phyloP scores from a whole-genome alignment of 2,113 vertebrate species.

The Daboia siamensis region DNA sequence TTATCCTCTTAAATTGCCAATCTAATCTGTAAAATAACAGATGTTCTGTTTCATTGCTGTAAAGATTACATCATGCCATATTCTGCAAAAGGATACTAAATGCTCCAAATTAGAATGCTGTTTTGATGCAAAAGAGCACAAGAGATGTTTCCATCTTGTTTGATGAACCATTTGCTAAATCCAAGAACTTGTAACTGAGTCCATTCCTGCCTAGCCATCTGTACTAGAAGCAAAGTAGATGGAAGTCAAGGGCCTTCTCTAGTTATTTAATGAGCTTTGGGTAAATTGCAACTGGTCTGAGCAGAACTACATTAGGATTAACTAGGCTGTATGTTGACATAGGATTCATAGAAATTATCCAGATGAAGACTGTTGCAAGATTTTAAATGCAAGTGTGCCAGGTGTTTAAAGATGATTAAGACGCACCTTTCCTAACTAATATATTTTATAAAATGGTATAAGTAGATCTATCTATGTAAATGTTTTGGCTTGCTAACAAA shows the following conservation, averaged over 20 bases:
- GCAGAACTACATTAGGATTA: rapidly evolving
- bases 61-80: rapidly evolving
- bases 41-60: background rate
- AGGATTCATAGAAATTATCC: background rate
- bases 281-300: background rate
- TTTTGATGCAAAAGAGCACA: background rate
- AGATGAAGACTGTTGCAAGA: rapidly evolving
- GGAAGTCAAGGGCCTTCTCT: background rate
- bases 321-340: background rate
- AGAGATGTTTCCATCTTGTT: background rate
- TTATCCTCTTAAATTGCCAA: background rate
- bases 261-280: background rate
- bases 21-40: background rate
- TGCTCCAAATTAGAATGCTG: background rate
- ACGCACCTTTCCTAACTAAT: background rate
- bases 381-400: background rate
- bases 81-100: background rate
- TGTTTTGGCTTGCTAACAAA: too few relatives aligned
- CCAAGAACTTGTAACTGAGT: background rate
- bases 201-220: background rate
- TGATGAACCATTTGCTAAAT: background rate
- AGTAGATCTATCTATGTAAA: background rate
- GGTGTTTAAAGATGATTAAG: conserved; percentile 7
- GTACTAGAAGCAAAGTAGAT: background rate
- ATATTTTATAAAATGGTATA: background rate